Conservation (phyloP, 2,797 vertebrate species). For the Nannoperca obscura region DNA sequence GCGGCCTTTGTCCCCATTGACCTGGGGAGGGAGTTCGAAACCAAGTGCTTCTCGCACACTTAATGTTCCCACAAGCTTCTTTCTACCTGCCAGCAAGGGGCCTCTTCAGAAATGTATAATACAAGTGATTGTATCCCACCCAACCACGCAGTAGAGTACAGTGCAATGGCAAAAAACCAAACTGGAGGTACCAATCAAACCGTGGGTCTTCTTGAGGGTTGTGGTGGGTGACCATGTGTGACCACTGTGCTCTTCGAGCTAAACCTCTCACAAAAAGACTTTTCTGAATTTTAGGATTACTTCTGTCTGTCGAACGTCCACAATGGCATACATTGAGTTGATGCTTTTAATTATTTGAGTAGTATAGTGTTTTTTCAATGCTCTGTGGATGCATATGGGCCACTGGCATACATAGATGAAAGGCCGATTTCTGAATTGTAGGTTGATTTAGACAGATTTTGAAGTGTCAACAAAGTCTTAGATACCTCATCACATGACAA, state of each 20-base stretch:
- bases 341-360: slow-evolving; percentile 1
- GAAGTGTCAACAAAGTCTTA: background rate
- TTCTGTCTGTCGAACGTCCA: background rate
- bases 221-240: background rate
- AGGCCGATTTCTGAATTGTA: background rate
- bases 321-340: background rate
- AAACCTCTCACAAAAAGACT: background rate
- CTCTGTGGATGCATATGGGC: background rate
- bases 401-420: background rate
- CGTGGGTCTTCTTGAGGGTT: background rate
- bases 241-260: background rate
- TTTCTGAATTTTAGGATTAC: background rate
- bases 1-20: background rate
- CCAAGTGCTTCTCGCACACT: background rate
- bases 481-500: background rate
- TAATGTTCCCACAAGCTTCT: background rate
- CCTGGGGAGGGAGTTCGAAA: background rate
- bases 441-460: background rate
- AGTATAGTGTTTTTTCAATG: background rate
- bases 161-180: background rate
- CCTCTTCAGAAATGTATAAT: background rate
- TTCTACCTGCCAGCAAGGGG: background rate
- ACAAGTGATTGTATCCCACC: background rate
- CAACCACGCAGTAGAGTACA: background rate
- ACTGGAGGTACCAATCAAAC: background rate